Percentiles rank a stretch among this genome's conserved stretches.
Conservation (phyloP, 1,140 invertebrate genomes). For the Drosophila sturtevanti region DNA sequence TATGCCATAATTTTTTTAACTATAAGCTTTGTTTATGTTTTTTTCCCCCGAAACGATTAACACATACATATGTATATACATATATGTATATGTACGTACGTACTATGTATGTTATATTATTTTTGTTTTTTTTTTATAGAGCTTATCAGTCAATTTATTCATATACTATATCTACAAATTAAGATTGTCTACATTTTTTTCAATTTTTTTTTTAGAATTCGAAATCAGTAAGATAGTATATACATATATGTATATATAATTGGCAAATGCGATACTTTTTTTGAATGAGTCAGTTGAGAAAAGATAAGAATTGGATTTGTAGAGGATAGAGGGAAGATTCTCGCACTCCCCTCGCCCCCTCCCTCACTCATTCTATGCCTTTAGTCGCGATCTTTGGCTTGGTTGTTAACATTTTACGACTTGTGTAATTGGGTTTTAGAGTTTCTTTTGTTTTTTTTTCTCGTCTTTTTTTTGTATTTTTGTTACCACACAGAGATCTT, state of each 20-base stretch:
- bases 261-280: neutral
- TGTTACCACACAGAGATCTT: slow-evolving; percentile 25
- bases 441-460: slow-evolving; percentile 51
- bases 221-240: neutral
- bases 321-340: neutral
- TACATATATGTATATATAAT: slow-evolving; percentile 28
- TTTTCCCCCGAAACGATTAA: neutral
- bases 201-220: neutral
- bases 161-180: too few relatives aligned
- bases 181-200: neutral
- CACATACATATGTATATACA: too few relatives aligned
- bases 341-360: too few relatives aligned
- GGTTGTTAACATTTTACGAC: slow-evolving; percentile 64
- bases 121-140: neutral
- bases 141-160: neutral
- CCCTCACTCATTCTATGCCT: slow-evolving; percentile 45
- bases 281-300: slow-evolving; percentile 30
- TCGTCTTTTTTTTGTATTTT: slow-evolving; percentile 62
- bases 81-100: too few relatives aligned
- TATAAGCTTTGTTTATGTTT: neutral
- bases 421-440: slow-evolving; percentile 52
- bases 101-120: too few relatives aligned
- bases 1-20: neutral
- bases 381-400: slow-evolving; percentile 44
- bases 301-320: slow-evolving; percentile 11